phyloP scores from a whole-genome alignment of 2,888 invertebrate species.

The Dromius quadrimaculatus region DNA sequence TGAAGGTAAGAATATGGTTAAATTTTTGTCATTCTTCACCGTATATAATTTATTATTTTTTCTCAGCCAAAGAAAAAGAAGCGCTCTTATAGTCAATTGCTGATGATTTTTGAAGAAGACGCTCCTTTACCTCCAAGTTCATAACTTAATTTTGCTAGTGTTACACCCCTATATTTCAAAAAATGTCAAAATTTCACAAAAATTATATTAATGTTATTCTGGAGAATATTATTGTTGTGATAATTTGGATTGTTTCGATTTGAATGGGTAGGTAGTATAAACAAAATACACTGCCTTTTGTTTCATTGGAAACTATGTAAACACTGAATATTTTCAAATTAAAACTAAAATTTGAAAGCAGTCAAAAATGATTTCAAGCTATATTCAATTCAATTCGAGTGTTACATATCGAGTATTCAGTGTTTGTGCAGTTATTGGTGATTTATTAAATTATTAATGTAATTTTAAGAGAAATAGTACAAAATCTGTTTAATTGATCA shows the following conservation, averaged over 20 bases:
- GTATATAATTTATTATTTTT: not conserved
- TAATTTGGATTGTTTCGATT: constrained; percentile 17
- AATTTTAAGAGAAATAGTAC: constrained; percentile 25
- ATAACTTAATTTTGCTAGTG: constrained; percentile 7
- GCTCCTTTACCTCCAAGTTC: constrained; percentile 73
- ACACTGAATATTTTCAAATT: constrained; percentile 25
- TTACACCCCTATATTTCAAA: not conserved
- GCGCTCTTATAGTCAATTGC: constrained; percentile 71
- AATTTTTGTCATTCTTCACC: too few relatives aligned
- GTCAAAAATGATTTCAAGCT: too few relatives aligned
- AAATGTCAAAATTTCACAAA: not conserved
- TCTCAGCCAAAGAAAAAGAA: constrained; percentile 66
- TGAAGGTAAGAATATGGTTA: constrained; percentile 60
- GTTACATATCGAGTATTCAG: constrained; percentile 15
- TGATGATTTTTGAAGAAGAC: constrained; percentile 79
- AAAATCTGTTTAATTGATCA: not conserved
- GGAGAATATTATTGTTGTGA: not conserved
- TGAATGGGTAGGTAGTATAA: constrained; percentile 12
- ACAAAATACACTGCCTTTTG: constrained; percentile 18
- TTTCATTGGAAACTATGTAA: constrained; percentile 27
- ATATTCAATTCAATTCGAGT: not conserved
- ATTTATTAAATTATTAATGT: constrained; percentile 6
- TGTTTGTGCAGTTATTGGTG: constrained; percentile 36
- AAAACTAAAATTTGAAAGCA: too few relatives aligned
- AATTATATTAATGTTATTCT: constrained; percentile 1